Percentiles rank a stretch among this genome's conserved stretches.
These are phyloP conservation scores for Sternarchorhynchus goeldii DNA, from an alignment of 2,797 vertebrate genomes.

Conservation along the genomic window DNA sequence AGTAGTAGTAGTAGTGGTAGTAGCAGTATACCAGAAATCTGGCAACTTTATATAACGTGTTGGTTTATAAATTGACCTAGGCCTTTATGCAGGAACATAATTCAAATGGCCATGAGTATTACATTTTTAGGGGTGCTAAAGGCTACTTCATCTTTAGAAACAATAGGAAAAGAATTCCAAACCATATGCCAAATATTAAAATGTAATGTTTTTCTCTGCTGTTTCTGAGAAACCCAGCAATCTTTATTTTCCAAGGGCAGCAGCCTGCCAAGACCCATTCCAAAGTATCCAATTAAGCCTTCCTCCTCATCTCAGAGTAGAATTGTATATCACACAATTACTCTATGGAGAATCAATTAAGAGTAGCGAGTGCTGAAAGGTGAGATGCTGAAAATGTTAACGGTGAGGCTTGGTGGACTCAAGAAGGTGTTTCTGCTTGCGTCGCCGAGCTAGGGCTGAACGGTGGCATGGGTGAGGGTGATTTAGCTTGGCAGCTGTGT, in stretches of 20 bases:
- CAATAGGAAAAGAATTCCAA: no score
- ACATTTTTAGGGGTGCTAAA: no score
- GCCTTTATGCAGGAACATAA: no score
- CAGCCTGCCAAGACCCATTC: no score
- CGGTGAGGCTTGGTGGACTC: neutral
- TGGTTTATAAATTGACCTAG: no score
- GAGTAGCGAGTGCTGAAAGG: conserved; percentile 33
- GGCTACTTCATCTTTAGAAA: no score
- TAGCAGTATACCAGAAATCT: no score
- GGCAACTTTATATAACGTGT: no score
- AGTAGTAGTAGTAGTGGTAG: no score
- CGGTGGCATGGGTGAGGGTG: conserved; percentile 38
- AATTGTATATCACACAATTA: conserved; percentile 4
- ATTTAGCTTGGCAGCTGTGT: conserved; percentile 56
- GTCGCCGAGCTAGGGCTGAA: conserved; percentile 35
- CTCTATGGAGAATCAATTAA: conserved; percentile 56
- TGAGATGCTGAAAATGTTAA: conserved; percentile 38
- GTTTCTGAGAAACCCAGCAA: neutral
- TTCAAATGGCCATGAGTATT: no score
- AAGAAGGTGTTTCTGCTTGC: conserved; percentile 29
- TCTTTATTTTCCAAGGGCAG: neutral
- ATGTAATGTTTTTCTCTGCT: conserved; percentile 13
- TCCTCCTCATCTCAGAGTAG: conserved; percentile 4
- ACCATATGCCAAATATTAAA: neutral
- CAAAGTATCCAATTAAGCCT: no score